Conservation (phyloP, 2,888 invertebrate species). For the Ichneumoninae sp. region DNA sequence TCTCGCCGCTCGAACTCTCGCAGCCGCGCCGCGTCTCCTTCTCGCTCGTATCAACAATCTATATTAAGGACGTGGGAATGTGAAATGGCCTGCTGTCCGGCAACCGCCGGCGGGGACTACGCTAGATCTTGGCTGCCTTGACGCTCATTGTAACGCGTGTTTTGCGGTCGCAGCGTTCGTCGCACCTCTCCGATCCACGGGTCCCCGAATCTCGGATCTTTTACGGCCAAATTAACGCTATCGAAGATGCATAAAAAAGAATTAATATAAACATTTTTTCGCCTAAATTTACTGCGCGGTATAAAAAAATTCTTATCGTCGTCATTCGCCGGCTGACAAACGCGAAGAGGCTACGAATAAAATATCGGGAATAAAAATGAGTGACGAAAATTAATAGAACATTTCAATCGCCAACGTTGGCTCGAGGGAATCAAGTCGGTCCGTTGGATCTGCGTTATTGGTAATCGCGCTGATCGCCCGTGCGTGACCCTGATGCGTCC, state of each 20-base stretch:
- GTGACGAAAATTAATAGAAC: constrained; percentile 34
- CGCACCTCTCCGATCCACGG: not conserved
- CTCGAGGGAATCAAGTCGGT: constrained; percentile 17
- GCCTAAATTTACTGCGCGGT: not conserved
- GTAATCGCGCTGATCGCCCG: constrained; percentile 38
- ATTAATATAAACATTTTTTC: not conserved
- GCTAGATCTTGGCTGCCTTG: not conserved
- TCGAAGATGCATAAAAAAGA: not conserved
- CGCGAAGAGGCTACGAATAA: not conserved
- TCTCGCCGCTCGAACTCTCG: constrained; percentile 43
- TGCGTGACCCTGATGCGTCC: constrained; percentile 49
- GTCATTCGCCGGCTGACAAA: not conserved
- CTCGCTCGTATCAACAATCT: constrained; percentile 78
- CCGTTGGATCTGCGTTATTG: constrained; percentile 23
- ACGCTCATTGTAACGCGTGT: constrained; percentile 20
- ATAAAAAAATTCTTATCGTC: not conserved
- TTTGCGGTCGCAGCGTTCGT: constrained; percentile 33
- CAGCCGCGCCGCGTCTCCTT: constrained; percentile 59
- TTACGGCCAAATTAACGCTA: not conserved
- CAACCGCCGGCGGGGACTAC: constrained; percentile 44
- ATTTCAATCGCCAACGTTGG: constrained; percentile 22
- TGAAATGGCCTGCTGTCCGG: constrained; percentile 78
- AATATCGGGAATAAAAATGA: not conserved
- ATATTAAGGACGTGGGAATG: constrained; percentile 82
- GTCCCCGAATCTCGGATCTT: not conserved